phyloP scores from a whole-genome alignment of 2,113 vertebrate genomes.

The Gymnobelideus leadbeateri region DNA sequence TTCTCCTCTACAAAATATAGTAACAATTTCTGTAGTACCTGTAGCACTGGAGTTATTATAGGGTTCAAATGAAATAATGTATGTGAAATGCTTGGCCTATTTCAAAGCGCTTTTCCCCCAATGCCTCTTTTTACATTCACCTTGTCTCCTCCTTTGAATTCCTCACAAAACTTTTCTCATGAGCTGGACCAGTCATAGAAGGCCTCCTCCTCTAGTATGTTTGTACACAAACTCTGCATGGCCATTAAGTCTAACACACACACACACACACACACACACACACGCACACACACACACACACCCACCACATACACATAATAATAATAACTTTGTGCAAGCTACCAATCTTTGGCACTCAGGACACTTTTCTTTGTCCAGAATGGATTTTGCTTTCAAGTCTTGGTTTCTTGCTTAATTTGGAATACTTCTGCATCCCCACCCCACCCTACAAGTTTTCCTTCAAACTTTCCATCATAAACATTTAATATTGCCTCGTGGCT shows the following conservation, averaged over 20 bases:
- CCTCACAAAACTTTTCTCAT: background rate
- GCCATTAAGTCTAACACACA: background rate
- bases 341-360: background rate
- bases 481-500: background rate
- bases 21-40: background rate
- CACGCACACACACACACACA: too few species aligned
- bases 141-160: background rate
- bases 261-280: too few species aligned
- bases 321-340: background rate
- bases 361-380: background rate
- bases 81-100: background rate
- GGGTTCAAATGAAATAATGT: background rate
- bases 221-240: background rate
- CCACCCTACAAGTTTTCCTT: background rate
- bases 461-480: background rate
- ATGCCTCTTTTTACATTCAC: background rate
- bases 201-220: too few species aligned
- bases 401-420: background rate
- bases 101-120: background rate
- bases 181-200: background rate
- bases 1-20: background rate
- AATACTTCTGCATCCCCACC: background rate
- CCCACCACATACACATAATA: too few species aligned
- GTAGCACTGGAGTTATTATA: background rate
- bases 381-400: background rate